Conservation (phyloP, 2,888 invertebrate genomes). For the Cremastinae sp. region DNA sequence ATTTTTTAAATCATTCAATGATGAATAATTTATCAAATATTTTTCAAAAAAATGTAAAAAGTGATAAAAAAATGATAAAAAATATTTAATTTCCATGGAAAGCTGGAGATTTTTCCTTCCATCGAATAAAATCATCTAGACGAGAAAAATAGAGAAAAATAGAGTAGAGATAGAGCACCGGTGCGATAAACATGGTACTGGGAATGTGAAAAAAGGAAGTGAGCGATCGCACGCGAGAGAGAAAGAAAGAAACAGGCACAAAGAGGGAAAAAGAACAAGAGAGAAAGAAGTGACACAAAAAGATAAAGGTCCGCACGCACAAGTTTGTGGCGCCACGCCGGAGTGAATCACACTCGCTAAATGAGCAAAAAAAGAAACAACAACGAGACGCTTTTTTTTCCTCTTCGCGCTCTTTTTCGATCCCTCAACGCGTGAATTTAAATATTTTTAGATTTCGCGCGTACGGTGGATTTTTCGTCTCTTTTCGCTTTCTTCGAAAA, state of each 20-base stretch:
- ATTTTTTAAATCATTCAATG: too few species aligned
- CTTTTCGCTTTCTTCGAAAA: neutral
- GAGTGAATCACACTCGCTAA: constrained; percentile 70
- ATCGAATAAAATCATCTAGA: too few species aligned
- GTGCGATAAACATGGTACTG: constrained; percentile 28
- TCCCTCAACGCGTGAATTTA: neutral
- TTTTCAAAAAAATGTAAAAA: too few species aligned
- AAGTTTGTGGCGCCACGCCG: constrained; percentile 64
- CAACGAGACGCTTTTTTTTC: constrained; percentile 17
- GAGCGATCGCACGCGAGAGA: constrained; percentile 11
- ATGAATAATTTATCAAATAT: too few species aligned
- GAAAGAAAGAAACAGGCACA: constrained; percentile 25
- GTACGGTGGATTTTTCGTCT: neutral
- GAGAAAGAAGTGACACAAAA: constrained; percentile 64
- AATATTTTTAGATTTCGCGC: constrained; percentile 14
- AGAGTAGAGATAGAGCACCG: neutral
- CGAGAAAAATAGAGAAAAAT: too few species aligned
- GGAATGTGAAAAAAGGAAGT: constrained; percentile 37
- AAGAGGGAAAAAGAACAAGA: constrained; percentile 40
- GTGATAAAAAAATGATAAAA: too few species aligned
- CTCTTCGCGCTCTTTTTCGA: neutral
- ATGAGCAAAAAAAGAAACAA: constrained; percentile 63
- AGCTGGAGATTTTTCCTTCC: too few species aligned
- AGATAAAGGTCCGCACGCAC: constrained; percentile 60
- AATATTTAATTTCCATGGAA: too few species aligned